Base-by-base conservation (phyloP, 2,797 vertebrate species). In the Moxostoma hubbsi region DNA sequence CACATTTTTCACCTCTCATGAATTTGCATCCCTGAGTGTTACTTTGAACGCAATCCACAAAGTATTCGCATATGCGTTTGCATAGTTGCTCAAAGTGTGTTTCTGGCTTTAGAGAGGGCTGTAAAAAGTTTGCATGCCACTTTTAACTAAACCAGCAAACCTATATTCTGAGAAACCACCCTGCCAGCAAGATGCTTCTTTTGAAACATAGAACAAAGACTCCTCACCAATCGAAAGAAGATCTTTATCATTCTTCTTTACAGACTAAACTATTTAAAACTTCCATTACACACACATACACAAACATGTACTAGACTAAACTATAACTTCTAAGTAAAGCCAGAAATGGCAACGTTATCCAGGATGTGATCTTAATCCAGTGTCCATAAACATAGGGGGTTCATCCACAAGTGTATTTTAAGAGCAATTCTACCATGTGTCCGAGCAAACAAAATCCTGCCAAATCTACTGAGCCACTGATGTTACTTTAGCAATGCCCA, bases 251-350 rank as follows among this genome's bases (percentile, higher is more conserved):
- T 47, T 53, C 36, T 9, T 65, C 59, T 65, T 50, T 57, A 43
- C 69, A 73, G 77, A 79, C 69, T 73, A 79, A 79, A 73, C 69
- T 50, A 65, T 73, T 45, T n/a, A 13, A 64, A 64, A n/a, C 36
- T 46, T 46, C 7, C 43, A 46, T 10, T 13, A n/a, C 6, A 11
- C 47, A 61, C 13, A 5, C 67, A 16, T 57, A 67, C 75, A 68
- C 74, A 11, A 24, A 61, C 77, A 70, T 18, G 4, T 46, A 12
- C 71, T 76, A 84, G 85, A 86, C 83, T 62, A 84, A 83, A 83
- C 36, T 36, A 36, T 36, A 4, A 36, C 71, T 78, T 15, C 4
- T 3, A 79, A 61, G 59, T 45, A 58, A 79, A 58, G 69, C 69
- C 61, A 65, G 63, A 79, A 65, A 79, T 49, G 77, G 77, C 51